phyloP scores from a whole-genome alignment of 2,888 invertebrate genomes.

The Metalampra italica region DNA sequence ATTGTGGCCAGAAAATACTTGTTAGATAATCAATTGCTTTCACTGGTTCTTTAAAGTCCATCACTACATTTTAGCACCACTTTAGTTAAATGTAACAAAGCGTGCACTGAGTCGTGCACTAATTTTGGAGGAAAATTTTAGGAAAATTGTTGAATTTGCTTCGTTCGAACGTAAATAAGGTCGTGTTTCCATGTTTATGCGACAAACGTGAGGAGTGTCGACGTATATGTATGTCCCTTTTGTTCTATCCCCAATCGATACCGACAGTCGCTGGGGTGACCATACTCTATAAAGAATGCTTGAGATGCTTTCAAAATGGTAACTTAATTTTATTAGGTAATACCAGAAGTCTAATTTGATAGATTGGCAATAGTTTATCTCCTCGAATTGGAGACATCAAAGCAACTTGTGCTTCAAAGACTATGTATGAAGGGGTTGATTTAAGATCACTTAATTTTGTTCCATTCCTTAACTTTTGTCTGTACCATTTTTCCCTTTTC shows the following conservation, averaged over 20 bases:
- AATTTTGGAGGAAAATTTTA: constrained; percentile 12
- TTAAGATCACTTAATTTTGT: background rate
- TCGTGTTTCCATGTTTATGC: constrained; percentile 67
- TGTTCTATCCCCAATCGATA: constrained; percentile 64
- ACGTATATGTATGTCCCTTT: constrained; percentile 52
- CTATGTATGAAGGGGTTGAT: too few species aligned
- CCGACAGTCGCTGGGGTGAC: constrained; percentile 50
- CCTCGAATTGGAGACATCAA: too few species aligned
- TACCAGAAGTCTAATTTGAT: too few species aligned
- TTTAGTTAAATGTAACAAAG: constrained; percentile 4
- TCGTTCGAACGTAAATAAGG: constrained; percentile 42
- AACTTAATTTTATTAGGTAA: background rate
- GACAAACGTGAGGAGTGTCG: constrained; percentile 55
- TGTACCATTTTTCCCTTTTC: too few species aligned
- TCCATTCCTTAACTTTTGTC: background rate
- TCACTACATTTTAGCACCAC: constrained; percentile 13
- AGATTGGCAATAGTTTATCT: too few species aligned
- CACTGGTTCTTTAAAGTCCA: background rate
- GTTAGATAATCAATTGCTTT: background rate
- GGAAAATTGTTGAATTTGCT: constrained; percentile 28
- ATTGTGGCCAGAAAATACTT: constrained; percentile 11
- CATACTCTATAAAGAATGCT: too few species aligned
- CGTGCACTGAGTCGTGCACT: constrained; percentile 8
- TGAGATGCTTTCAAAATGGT: too few species aligned
- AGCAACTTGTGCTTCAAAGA: too few species aligned